These are phyloP conservation scores for Crotophaga sulcirostris DNA, from an alignment of 2,113 vertebrate species.

Conservation along the genomic window DNA sequence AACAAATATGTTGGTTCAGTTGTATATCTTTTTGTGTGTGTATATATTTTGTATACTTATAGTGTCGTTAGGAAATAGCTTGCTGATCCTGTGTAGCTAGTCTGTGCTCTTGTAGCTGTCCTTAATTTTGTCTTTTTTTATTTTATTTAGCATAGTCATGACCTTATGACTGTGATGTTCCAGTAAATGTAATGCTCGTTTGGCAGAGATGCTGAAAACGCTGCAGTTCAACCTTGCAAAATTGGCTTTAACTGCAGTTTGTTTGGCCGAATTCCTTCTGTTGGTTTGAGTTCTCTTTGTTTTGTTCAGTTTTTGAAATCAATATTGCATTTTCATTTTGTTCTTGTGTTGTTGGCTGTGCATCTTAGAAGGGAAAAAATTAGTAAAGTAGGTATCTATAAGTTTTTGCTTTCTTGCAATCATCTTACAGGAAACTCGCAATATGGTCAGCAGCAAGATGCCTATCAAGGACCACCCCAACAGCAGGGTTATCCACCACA, in stretches of 20 bases:
- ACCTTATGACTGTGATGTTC: constrained; percentile 78
- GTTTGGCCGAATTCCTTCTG: constrained; percentile 82
- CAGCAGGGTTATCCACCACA: constrained; percentile 93
- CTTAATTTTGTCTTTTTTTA: constrained; percentile 81
- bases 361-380: constrained; percentile 62
- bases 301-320: constrained; percentile 79
- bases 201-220: constrained; percentile 82
- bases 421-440: constrained; percentile 89
- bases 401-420: constrained; percentile 58
- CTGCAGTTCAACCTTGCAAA: constrained; percentile 82
- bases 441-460: constrained; percentile 94
- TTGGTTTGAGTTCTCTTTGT: constrained; percentile 82
- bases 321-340: constrained; percentile 77
- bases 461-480: constrained; percentile 95
- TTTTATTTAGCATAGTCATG: constrained; percentile 81
- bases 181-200: constrained; percentile 81
- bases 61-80: constrained; percentile 80
- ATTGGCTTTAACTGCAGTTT: constrained; percentile 84
- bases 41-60: constrained; percentile 74
- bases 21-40: constrained; percentile 67
- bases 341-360: constrained; percentile 81
- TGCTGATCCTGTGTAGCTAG: constrained; percentile 86
- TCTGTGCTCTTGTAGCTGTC: constrained; percentile 85
- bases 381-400: constrained; percentile 28
- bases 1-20: constrained; percentile 66